Evolutionary conservation across 2,797 vertebrate genomes (phyloP).

Genomic region (Aulostomus chinensis): DNA sequence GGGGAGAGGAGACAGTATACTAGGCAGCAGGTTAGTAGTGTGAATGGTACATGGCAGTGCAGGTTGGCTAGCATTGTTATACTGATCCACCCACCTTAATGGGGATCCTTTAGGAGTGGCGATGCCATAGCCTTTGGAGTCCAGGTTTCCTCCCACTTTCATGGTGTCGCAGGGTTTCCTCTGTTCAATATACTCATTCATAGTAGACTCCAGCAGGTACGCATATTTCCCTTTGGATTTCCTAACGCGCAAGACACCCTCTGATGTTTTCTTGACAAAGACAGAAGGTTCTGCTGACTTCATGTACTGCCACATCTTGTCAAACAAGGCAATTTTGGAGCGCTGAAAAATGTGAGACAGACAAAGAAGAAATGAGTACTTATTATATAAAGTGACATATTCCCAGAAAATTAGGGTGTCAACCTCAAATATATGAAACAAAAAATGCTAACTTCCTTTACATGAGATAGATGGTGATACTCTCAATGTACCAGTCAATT

Average conservation of each 20-base stretch:
- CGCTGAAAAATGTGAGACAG: constrained; percentile 78
- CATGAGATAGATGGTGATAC: no score
- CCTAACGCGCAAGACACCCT: constrained; percentile 92
- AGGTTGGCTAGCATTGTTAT: constrained; percentile 96
- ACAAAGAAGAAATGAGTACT: not conserved
- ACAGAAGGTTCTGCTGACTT: constrained; percentile 95
- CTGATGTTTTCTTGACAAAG: constrained; percentile 96
- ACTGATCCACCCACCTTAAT: constrained; percentile 99
- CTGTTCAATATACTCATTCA: constrained; percentile 99
- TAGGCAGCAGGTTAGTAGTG: constrained; percentile 67
- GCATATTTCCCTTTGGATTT: constrained; percentile 99
- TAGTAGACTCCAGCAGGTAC: constrained; percentile 97
- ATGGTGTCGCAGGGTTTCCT: constrained; percentile 98
- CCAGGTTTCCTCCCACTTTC: constrained; percentile 99
- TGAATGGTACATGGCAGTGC: constrained; percentile 74
- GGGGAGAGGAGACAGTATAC: constrained; percentile 42
- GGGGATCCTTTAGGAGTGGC: constrained; percentile 98
- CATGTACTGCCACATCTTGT: constrained; percentile 99
- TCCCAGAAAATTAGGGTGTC: no score
- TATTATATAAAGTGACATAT: no score
- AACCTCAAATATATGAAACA: no score
- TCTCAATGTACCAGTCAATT: no score
- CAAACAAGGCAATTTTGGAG: constrained; percentile 97
- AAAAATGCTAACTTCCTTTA: no score
- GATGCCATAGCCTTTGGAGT: constrained; percentile 99